Conservation (phyloP, 2,888 invertebrate genomes). For the Aporophyla lueneburgensis region DNA sequence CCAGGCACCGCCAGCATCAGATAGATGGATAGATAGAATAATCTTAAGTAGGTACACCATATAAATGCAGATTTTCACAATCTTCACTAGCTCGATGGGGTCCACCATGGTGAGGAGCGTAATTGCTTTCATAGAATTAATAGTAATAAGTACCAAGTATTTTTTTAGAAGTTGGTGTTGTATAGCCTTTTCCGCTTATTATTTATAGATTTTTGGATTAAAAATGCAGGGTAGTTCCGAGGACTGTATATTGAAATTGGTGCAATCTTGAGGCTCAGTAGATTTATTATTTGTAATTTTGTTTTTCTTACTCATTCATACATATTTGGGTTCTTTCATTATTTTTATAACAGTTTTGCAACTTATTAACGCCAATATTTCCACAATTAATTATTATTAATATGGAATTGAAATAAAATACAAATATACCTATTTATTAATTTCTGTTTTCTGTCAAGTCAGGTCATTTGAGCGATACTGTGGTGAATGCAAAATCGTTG, state of each 20-base stretch:
- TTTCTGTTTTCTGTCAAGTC: conserved; percentile 48
- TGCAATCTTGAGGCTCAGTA: background rate
- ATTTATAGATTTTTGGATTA: background rate
- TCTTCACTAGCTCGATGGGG: background rate
- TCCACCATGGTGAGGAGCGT: background rate
- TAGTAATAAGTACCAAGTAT: background rate
- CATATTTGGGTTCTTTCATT: background rate
- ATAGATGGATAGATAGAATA: no score
- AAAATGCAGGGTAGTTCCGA: conserved; percentile 8
- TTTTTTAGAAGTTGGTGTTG: conserved; percentile 4
- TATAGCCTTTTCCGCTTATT: background rate
- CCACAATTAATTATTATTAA: background rate
- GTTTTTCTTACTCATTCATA: background rate
- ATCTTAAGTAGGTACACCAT: background rate
- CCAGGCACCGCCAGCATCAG: background rate
- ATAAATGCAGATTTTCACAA: background rate
- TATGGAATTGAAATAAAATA: background rate
- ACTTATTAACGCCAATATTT: conserved; percentile 39
- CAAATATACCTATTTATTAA: conserved; percentile 34
- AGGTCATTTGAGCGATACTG: conserved; percentile 57
- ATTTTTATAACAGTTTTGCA: conserved; percentile 5
- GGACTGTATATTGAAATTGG: background rate
- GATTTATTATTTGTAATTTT: conserved; percentile 5
- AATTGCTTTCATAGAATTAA: background rate
- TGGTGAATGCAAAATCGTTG: conserved; percentile 60